Base-by-base conservation (phyloP, 2,888 invertebrate species). In the Amblyjoppa fuscipennis region DNA sequence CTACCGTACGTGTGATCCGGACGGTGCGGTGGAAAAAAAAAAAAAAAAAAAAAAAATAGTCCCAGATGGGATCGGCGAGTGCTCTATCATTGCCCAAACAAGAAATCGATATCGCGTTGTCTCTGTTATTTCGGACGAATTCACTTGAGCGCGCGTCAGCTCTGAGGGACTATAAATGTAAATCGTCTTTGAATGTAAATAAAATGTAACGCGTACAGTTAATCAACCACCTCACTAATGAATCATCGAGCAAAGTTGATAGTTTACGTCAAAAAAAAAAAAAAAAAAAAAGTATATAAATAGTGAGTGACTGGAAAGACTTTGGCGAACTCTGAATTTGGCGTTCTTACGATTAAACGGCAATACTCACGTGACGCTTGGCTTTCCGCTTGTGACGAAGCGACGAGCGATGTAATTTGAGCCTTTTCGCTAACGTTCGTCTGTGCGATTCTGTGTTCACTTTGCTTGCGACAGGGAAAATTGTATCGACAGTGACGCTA, bases 31-130 rank as follows among this genome's bases (percentile, higher is more conserved):
- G 11, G 69, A 38, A 69, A 28, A 69, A 20, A 20, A 20, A 20
- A 20, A 20, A 20, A 20, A 20, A 20, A 20, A 20, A 20, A 74
- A 38, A 69, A 28, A 69, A 20, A 68, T 45, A 74, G 45, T 80
- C 66, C 53, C 59, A 70, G 74, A 73, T 6, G 34, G 34, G 76
- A 73, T 31, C 73, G 31, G 38, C 73, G 31, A 16, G 66, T 49
- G 34, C 31, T 81, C 68, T n/a, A 83, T 76, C 53, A 28, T 61
- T 51, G 69, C 75, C 71, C 83, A 75, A 81, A 80, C 59, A 56
- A 84, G 76, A 80, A 88, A 88, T 84, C 83, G 81, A 83, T 87
- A 83, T 84, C 76, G 45, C 86, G 75, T 77, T 77, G 74, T 76
- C 81, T 74, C 78, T 41, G 84, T 41, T 85, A 88, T 78, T 84